A percentile compares a stretch with the other conserved stretches of the same genome.
Evolutionary conservation across 2,888 invertebrate species (phyloP).

Genomic region (Colostygia pectinataria): DNA sequence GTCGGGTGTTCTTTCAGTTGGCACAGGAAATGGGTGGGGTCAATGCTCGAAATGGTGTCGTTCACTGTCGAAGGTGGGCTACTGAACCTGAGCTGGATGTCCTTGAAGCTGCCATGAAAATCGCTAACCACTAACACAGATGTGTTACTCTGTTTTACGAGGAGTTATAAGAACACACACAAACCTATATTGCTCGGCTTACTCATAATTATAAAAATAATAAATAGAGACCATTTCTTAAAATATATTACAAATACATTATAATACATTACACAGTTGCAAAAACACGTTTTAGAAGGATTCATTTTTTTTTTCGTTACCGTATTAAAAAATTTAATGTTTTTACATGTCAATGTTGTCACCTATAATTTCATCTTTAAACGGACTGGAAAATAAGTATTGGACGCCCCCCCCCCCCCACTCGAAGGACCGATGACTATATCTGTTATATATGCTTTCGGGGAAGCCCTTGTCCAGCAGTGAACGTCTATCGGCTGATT

Average conservation of each 20-base stretch:
- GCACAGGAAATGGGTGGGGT: slow-evolving; percentile 74
- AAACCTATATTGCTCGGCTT: slow-evolving; percentile 41
- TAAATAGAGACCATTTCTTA: no score
- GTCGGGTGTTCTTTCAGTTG: slow-evolving; percentile 59
- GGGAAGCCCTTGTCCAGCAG: slow-evolving; percentile 21
- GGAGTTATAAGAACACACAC: slow-evolving; percentile 49
- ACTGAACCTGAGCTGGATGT: slow-evolving; percentile 76
- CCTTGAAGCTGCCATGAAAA: slow-evolving; percentile 74
- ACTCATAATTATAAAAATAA: slow-evolving; percentile 55
- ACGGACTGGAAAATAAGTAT: no score
- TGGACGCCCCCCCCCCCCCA: no score
- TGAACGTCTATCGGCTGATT: no score
- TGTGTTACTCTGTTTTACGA: slow-evolving; percentile 39
- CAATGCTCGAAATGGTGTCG: slow-evolving; percentile 78
- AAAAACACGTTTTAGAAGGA: no score
- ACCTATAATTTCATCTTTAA: no score
- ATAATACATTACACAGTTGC: no score
- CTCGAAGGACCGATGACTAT: no score
- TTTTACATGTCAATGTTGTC: no score
- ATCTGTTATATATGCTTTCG: not conserved
- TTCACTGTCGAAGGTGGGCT: slow-evolving; percentile 76
- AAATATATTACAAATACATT: no score
- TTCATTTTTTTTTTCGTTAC: no score
- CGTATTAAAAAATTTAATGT: no score
- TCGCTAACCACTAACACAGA: slow-evolving; percentile 65